Percentiles rank a stretch among this genome's conserved stretches.
These are phyloP conservation scores for Lasiurus cinereus DNA, from an alignment of 2,113 vertebrate genomes.

Conservation along the genomic window DNA sequence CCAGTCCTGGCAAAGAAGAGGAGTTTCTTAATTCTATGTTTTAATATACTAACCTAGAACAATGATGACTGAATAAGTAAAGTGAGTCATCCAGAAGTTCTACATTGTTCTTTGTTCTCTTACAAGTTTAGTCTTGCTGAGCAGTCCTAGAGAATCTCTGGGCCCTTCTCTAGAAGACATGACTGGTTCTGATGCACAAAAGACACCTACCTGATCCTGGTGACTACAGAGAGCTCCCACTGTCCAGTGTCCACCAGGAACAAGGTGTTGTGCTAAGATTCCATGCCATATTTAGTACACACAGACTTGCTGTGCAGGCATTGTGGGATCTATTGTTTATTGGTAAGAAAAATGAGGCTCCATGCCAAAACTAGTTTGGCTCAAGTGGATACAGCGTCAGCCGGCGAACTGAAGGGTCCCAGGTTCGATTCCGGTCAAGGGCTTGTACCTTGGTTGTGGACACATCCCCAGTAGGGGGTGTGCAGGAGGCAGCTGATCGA, in stretches of 20 bases:
- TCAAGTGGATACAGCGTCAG: no score
- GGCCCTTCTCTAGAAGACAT: background rate
- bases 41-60: background rate
- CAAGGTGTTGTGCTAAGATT: background rate
- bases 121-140: background rate
- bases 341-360: constrained; percentile 4
- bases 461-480: no score
- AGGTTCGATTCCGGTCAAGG: no score
- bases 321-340: background rate
- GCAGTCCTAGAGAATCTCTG: background rate
- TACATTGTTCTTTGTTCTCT: background rate
- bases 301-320: background rate
- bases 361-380: background rate
- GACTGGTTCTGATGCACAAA: background rate
- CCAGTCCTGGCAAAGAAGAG: background rate
- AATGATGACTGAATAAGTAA: background rate
- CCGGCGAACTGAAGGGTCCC: no score
- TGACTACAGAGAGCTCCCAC: background rate
- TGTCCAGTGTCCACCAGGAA: background rate
- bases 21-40: background rate
- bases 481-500: no score
- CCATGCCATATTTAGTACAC: background rate
- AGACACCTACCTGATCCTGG: background rate
- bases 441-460: no score
- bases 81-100: background rate